Evolutionary conservation across 2,113 vertebrate genomes (phyloP).

Genomic region (Hemiprocne comata): DNA sequence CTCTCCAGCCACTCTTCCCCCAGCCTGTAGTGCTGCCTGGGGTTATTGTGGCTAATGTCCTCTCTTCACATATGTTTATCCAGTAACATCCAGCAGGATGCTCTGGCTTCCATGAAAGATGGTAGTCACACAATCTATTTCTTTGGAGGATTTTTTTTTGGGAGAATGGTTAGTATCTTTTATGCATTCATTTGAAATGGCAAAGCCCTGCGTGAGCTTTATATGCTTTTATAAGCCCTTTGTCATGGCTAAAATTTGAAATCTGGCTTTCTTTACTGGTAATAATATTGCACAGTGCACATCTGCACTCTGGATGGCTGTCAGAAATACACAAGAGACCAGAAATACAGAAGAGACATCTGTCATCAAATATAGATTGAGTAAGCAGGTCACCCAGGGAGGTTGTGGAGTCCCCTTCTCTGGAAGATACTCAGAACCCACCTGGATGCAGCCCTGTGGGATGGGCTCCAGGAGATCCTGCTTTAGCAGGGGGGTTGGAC

Average conservation of each 20-base stretch:
- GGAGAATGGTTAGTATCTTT: neutral
- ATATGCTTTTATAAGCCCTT: neutral
- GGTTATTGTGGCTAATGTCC: no score
- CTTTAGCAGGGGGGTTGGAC: no score
- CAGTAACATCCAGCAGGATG: neutral
- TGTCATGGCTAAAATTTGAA: neutral
- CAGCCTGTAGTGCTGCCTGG: no score
- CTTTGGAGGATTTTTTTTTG: neutral
- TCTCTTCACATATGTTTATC: neutral
- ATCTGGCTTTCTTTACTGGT: neutral
- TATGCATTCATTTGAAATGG: neutral
- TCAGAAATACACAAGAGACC: neutral
- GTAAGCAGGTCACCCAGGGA: neutral
- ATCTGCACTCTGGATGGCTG: neutral
- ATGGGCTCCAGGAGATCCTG: no score
- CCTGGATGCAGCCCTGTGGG: no score
- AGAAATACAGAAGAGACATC: neutral
- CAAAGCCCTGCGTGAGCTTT: neutral
- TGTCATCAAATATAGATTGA: neutral
- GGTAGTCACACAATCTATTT: neutral
- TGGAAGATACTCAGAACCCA: no score
- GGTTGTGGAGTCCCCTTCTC: no score
- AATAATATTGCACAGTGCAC: neutral
- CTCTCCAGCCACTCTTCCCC: no score
- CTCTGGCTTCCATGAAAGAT: neutral